Base-by-base conservation (phyloP, 2,888 invertebrate genomes). In the Gerosis bhagava region DNA sequence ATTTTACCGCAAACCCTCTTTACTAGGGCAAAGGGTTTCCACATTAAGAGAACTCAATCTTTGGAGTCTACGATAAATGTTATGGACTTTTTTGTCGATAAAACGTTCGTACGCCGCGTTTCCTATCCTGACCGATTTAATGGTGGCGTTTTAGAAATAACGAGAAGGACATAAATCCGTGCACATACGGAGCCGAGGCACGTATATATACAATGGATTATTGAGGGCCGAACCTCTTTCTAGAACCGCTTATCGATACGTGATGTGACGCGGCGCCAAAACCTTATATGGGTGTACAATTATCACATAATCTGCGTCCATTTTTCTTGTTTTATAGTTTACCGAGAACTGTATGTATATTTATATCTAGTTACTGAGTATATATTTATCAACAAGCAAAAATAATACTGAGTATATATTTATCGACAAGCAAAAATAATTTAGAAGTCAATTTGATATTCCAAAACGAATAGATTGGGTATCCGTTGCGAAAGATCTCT, bases 401-500 rank as follows among this genome's bases (percentile, higher is more conserved):
- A n/a, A n/a, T n/a, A n/a, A n/a, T n/a, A n/a, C n/a, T n/a, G n/a
- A n/a, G n/a, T n/a, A n/a, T n/a, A n/a, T n/a, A n/a, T n/a, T n/a
- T n/a, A n/a, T n/a, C n/a, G n/a, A n/a, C n/a, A n/a, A n/a, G n/a
- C n/a, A n/a, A n/a, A n/a, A n/a, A n/a, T n/a, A n/a, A n/a, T n/a
- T n/a, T n/a, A n/a, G n/a, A n/a, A n/a, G n/a, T n/a, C n/a, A n/a
- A n/a, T n/a, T n/a, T n/a, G n/a, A n/a, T n/a, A n/a, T n/a, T n/a
- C n/a, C n/a, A n/a, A n/a, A n/a, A n/a, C n/a, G n/a, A n/a, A n/a
- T n/a, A n/a, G n/a, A n/a, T n/a, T n/a, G n/a, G 71, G 72, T 73
- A 75, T 74, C 73, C 75, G 64, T 62, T 67, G 62, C 70, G 60
- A 71, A 65, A 78, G 77, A 77, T 83, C 77, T 76, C 74, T 83